A percentile compares a stretch with the other conserved stretches of the same genome.
These are phyloP conservation scores for Furcula furcula DNA, from an alignment of 2,888 invertebrate species.

Conservation along the genomic window DNA sequence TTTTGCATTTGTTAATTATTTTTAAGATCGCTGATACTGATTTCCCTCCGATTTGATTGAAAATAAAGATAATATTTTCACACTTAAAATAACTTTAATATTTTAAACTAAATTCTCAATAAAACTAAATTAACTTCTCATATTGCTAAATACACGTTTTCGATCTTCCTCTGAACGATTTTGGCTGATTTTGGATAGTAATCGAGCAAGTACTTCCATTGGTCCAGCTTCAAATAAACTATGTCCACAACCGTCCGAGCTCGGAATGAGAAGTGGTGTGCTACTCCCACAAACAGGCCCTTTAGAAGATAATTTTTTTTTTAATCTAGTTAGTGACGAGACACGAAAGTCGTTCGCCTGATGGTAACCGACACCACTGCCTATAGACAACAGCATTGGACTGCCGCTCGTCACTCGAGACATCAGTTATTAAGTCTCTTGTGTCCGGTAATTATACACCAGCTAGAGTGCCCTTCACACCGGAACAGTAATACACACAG, in stretches of 20 bases:
- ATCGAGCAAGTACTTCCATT: slow-evolving; percentile 77
- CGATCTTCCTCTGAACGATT: slow-evolving; percentile 64
- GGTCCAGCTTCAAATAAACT: slow-evolving; percentile 68
- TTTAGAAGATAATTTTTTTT: no score
- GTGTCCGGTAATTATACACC: no score
- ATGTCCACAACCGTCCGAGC: slow-evolving; percentile 77
- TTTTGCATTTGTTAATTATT: not conserved
- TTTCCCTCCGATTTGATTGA: not conserved
- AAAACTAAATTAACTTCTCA: slow-evolving; percentile 4
- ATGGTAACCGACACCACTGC: no score
- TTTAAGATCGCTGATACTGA: not conserved
- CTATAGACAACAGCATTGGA: no score
- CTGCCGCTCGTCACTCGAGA: no score
- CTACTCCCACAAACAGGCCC: slow-evolving; percentile 76
- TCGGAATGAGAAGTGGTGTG: slow-evolving; percentile 79
- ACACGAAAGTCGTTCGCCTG: no score
- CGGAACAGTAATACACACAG: no score
- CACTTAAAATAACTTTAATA: slow-evolving; percentile 16
- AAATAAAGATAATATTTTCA: slow-evolving; percentile 20
- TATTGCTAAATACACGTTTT: slow-evolving; percentile 71
- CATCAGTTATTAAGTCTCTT: no score
- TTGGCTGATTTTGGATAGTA: slow-evolving; percentile 70
- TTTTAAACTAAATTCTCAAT: slow-evolving; percentile 10
- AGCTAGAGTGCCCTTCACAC: no score
- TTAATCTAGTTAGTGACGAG: no score